Evolutionary conservation across 2,888 invertebrate species (phyloP), one percentile per base, ranked within the genome.

Genomic region (Cosmia trapezina): DNA sequence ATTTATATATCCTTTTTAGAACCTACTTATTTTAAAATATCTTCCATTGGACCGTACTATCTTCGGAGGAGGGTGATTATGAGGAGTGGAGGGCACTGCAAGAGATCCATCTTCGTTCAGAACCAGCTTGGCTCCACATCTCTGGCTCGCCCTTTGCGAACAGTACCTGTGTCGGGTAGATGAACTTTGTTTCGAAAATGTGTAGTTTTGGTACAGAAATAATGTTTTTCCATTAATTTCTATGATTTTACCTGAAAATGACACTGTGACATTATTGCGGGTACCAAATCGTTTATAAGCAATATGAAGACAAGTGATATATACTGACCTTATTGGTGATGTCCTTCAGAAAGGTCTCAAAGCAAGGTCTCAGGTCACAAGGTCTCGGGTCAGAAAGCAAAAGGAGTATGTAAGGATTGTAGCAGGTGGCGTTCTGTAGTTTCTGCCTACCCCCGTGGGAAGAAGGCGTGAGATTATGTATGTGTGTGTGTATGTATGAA

Each of bases 31-130:
- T 77, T 43, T 77, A 41, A 22, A 65, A 45, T 78, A 73, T 56
- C 4, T 41, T 1, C 78, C 78, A 61, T 43, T 12, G 1, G 19
- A 12, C 17, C 0, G 6, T 17, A 76, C 0, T 19, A 76, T 64
- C 12, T n/a, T 28, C 4, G 76, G 80, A 19, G 80, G 73, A 1
- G 73, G 70, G 53, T 81, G 81, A 57, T 65, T 80, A 51, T 81
- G 81, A 22, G 56, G 37, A 19, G 43, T 37, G 0, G 43, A 5
- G 1, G 64, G 57, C 9, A 59, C 49, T 8, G 76, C 76, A 47
- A 59, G 0, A 28, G 28, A 45, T 45, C 74, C 67, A 47, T 76
- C 74, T 5, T 53, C 17, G 19, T 57, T 53, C n/a, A 74, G 53
- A 6, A 76, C 12, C 59, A 74, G n/a, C 28, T 66, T 74, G 17